Evolutionary conservation across 2,797 vertebrate genomes (phyloP), one percentile per base, ranked within the genome.

Genomic region (Craterocephalus amniculus): DNA sequence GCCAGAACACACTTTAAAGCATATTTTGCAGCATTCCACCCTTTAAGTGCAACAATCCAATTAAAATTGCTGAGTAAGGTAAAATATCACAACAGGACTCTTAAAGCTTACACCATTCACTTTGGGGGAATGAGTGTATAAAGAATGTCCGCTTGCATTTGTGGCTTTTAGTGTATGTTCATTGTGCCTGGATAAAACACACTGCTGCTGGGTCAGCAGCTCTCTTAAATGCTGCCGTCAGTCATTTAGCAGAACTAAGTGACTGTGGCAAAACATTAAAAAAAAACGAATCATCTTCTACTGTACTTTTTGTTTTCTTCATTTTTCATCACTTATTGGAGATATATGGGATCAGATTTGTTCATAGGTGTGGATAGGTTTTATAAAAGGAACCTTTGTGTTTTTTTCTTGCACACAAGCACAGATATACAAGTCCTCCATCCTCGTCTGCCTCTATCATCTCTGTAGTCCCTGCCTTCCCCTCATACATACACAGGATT

Each of bases 171-270:
- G 73, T 61, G 67, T 71, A 76, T 69, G 78, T 67, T 83, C 57
- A 31, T 71, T 85, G 80, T 78, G 78, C 49, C 67, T 29, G 59
- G 80, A 82, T 80, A 68, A 83, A 77, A 79, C 61, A 64, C 69
- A 29, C 75, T 60, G 75, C 63, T 83, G 80, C 83, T 81, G 81
- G 86, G 73, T 89, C 87, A 88, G 82, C 83, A 79, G 74, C 70
- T 84, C 18, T 32, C 48, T 56, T 67, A 79, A 84, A 74, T 74
- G 70, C 81, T 35, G 67, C 13, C 40, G 74, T 80, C 64, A 65
- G 69, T 83, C 80, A 65, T 83, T 79, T 76, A 72, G 70, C 79
- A 51, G 35, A 76, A 76, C 70, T 80, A 74, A 87, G 59, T 64
- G 65, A 79, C 69, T 56, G 79, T 61, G 70, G 64, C 49, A 9